A percentile compares a stretch with the other conserved stretches of the same genome.
Conservation (phyloP, 2,888 invertebrate genomes). For the Reticulitermes lucifugus region DNA sequence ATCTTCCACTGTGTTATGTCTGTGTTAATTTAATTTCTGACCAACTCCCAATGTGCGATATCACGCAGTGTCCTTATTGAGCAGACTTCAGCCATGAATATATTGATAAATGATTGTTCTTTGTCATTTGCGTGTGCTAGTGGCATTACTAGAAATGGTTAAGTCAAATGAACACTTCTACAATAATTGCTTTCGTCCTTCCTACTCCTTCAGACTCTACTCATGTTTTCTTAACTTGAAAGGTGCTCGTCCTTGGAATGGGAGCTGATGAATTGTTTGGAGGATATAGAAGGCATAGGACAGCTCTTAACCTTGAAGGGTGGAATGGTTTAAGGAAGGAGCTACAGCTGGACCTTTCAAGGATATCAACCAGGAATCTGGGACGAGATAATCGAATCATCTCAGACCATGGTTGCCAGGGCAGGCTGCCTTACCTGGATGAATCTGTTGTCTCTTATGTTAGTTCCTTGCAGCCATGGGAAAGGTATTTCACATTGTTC, state of each 20-base stretch:
- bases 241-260: conserved; percentile 89
- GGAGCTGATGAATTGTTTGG: conserved; percentile 98
- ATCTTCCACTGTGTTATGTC: too few relatives aligned
- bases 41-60: too few relatives aligned
- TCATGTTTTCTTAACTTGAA: background rate
- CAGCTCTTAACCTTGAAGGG: conserved; percentile 71
- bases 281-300: conserved; percentile 91
- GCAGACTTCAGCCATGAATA: too few relatives aligned
- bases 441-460: conserved; percentile 67
- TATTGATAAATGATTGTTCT: too few relatives aligned
- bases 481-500: conserved; percentile 66
- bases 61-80: too few relatives aligned
- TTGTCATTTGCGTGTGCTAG: too few relatives aligned
- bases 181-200: too few relatives aligned
- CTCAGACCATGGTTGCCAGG: conserved; percentile 87
- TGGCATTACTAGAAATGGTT: too few relatives aligned
- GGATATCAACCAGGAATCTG: conserved; percentile 91
- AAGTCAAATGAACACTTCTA: too few relatives aligned
- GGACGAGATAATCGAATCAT: conserved; percentile 95
- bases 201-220: background rate
- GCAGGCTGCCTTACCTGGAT: conserved; percentile 64
- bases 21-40: too few relatives aligned
- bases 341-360: conserved; percentile 81
- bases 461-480: conserved; percentile 73
- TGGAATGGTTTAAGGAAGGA: conserved; percentile 71